phyloP scores from a whole-genome alignment of 2,113 vertebrate species.

The Reinhardtius hippoglossoides region DNA sequence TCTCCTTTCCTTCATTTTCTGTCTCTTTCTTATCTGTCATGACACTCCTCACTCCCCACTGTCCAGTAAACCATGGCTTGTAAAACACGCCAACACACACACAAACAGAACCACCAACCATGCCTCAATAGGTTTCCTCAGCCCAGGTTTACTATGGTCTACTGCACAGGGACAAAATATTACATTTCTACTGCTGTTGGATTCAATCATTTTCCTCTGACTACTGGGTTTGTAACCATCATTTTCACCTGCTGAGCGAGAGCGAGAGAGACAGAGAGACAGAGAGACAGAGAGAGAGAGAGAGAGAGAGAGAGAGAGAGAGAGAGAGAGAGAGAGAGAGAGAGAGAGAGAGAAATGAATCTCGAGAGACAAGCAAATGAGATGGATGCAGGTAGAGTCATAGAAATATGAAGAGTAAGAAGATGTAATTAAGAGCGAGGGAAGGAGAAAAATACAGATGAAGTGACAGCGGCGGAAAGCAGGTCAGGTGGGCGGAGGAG shows the following conservation, averaged over 20 bases:
- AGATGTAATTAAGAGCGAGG: constrained; percentile 35
- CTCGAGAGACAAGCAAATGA: constrained; percentile 4
- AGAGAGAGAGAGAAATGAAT: not conserved
- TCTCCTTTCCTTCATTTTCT: not conserved
- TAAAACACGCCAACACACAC: constrained; percentile 9
- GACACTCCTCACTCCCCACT: constrained; percentile 18
- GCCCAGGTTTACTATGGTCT: constrained; percentile 35
- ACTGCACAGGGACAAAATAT: constrained; percentile 69
- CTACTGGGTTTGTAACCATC: constrained; percentile 62
- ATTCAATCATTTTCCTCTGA: constrained; percentile 71
- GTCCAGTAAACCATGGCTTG: constrained; percentile 15
- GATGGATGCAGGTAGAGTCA: constrained; percentile 32
- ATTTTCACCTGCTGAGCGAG: constrained; percentile 58
- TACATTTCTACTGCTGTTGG: constrained; percentile 62
- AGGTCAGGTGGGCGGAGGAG: not conserved
- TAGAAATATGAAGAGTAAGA: constrained; percentile 44
- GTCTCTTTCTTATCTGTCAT: constrained; percentile 9
- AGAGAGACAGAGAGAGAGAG: not conserved
- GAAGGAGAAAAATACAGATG: constrained; percentile 21
- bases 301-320: not conserved
- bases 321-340: not conserved
- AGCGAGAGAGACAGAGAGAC: not conserved
- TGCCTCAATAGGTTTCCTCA: constrained; percentile 27
- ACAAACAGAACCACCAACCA: constrained; percentile 14
- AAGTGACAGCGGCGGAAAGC: constrained; percentile 8